These are phyloP conservation scores for Drusus annulatus DNA, from an alignment of 1,140 invertebrate genomes.

Conservation along the genomic window DNA sequence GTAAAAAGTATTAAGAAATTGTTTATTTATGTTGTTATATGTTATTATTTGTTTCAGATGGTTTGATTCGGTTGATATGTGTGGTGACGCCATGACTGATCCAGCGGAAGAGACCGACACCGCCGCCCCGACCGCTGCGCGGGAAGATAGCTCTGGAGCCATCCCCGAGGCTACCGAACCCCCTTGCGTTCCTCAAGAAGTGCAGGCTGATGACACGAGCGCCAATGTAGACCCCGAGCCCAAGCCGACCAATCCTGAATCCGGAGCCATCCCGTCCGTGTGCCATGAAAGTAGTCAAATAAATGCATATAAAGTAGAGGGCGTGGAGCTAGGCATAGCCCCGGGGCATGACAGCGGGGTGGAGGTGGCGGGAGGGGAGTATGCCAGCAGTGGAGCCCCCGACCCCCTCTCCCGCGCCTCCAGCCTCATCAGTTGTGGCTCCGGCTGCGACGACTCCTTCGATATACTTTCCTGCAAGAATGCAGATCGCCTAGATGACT, in stretches of 20 bases:
- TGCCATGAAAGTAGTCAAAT: neutral
- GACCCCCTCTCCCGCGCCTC: constrained; percentile 78
- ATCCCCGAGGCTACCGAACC: neutral
- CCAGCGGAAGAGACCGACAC: constrained; percentile 17
- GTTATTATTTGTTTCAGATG: constrained; percentile 26
- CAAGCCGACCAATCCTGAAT: neutral
- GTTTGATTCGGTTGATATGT: neutral
- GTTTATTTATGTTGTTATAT: no score
- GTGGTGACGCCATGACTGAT: constrained; percentile 27
- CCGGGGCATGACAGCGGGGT: constrained; percentile 84
- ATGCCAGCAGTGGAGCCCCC: constrained; percentile 76
- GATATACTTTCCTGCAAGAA: constrained; percentile 70
- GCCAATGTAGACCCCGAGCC: neutral
- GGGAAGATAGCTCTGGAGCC: neutral
- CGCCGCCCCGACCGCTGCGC: neutral
- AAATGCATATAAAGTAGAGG: neutral
- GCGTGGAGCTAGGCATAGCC: neutral
- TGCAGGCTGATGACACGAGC: neutral
- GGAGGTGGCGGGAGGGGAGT: constrained; percentile 78
- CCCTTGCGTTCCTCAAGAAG: neutral
- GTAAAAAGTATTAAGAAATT: no score
- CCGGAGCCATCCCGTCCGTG: neutral
- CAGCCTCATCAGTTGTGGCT: constrained; percentile 82
- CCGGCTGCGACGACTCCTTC: constrained; percentile 76
- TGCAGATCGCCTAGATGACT: constrained; percentile 67